Evolutionary conservation across 1,140 invertebrate genomes (phyloP), one percentile per base, ranked within the genome.

Genomic region (Acromyrmex echinatior): DNA sequence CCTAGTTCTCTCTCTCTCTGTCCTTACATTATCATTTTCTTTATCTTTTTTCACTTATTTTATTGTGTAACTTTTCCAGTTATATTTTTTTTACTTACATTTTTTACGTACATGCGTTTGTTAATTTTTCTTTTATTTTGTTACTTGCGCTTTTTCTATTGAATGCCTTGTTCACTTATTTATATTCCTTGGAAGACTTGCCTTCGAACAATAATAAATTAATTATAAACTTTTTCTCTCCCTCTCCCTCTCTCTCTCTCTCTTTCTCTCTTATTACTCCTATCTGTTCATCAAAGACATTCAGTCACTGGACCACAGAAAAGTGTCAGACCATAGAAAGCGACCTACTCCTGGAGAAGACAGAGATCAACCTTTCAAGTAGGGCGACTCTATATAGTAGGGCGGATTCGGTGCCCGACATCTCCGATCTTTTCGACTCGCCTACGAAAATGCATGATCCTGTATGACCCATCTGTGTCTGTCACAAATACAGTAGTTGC

Each of bases 341-440:
- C 10, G 39, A 56, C 31, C n/a, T 58, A 28, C 35, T 45, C 39
- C 14, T 45, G 14, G 7, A 68, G 28, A 28, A 53, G 28, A 65
- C 12, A 14, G 49, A 53, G 63, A 71, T 71, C 51, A 49, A 70
- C 9, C 31, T 49, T 16, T 53, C n/a, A n/a, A 49, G 21, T 7
- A 12, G 45, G 21, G 9, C 35, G 66, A 71, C 60, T 71, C 51
- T 45, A 58, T 71, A 60, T 21, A 14, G 25, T 25, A 25, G 25
- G 31, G 21, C 7, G 14, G 28, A 65, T 65, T 78, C 49, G 0
- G 1, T 18, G 76, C 12, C 39, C 9, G n/a, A 45, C 39, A 10
- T 10, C 39, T 65, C 76, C 28, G 28, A 28, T 14, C 39, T 79
- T 12, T 49, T 79, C 60, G 77, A 79, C 62, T 65, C 25, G 39